Evolutionary conservation across 2,113 vertebrate species (phyloP), one percentile per base, ranked within the genome.

Genomic region (Gymnogyps californianus): DNA sequence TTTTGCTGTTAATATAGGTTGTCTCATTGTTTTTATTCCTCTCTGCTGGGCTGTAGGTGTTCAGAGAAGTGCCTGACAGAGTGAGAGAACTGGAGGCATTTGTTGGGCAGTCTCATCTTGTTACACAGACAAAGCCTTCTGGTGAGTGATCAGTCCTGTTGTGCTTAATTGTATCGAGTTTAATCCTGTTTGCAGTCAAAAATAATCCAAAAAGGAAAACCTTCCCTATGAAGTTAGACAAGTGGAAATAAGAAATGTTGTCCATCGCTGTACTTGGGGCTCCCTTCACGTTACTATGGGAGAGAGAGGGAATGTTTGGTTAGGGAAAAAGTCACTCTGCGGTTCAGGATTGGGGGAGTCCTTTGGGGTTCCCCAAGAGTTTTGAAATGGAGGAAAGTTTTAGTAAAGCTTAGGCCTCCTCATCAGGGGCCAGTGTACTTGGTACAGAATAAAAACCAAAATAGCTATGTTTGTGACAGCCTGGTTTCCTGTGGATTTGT

Each of bases 11-110:
- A 42, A 42, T 90, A 10, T 24, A 42, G 32, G 2, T 42, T 57
- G 16, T 78, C 25, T 79, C 70, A 57, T 12, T 67, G 24, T 28
- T 91, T 87, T 87, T 70, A 29, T 76, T 79, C n/a, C 22, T 76
- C 28, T 75, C 11, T 87, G 3, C 49, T 95, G 72, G 65, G 6
- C 75, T 89, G 11, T 49, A 99, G 99, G 98, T 98, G 70, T 98
- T 98, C 34, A 98, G 96, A 76, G 99, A 99, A 93, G 89, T 99
- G 62, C 94, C 99, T 87, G 98, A 98, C 57, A 98, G 98, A 96
- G 89, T 98, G 40, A 98, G 98, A 15, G 98, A 99, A 91, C 74
- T 98, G 65, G 98, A 99, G 96, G 72, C 90, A 17, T 97, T 97
- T 85, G 88, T 98, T 94, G 98, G 98, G 46, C 98, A 98, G 34